These are phyloP conservation scores for Herminia tarsipennalis DNA, from an alignment of 2,888 invertebrate genomes.

Conservation along the genomic window DNA sequence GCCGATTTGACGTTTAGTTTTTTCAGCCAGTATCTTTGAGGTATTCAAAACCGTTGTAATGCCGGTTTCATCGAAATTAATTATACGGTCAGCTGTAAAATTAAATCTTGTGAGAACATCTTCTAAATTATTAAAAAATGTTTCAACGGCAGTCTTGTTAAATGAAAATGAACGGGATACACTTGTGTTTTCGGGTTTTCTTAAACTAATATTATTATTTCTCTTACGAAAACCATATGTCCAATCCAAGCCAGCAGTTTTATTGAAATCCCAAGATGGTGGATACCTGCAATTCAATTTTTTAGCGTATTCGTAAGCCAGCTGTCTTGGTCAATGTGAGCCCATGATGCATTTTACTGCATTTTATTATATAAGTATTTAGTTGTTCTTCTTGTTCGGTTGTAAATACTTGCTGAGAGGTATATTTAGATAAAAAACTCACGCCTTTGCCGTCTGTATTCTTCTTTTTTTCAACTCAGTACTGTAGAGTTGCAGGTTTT, in stretches of 20 bases:
- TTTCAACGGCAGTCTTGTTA: slow-evolving; percentile 8
- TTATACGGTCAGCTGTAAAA: slow-evolving; percentile 3
- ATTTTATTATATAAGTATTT: slow-evolving; percentile 15
- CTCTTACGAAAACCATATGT: not conserved
- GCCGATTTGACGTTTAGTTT: slow-evolving; percentile 38
- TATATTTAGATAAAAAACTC: slow-evolving; percentile 12
- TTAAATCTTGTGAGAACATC: slow-evolving; percentile 1
- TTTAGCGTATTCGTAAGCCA: too few species aligned
- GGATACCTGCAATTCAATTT: too few species aligned
- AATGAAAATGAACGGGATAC: slow-evolving; percentile 2
- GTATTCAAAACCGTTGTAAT: slow-evolving; percentile 12
- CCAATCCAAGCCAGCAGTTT: not conserved
- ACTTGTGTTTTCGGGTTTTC: slow-evolving; percentile 10
- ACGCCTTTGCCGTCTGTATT: slow-evolving; percentile 5
- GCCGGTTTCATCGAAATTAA: slow-evolving; percentile 11
- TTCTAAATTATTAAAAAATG: slow-evolving; percentile 8
- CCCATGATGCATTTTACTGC: slow-evolving; percentile 18
- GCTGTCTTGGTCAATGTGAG: slow-evolving; percentile 7
- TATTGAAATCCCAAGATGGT: too few species aligned
- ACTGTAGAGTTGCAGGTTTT: slow-evolving; percentile 1
- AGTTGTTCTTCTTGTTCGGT: slow-evolving; percentile 12
- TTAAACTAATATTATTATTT: not conserved
- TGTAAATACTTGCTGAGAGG: slow-evolving; percentile 10
- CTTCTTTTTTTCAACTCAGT: slow-evolving; percentile 4
- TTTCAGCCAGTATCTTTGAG: slow-evolving; percentile 11